Evolutionary conservation across 2,888 invertebrate species (phyloP).

Genomic region (Thyatira batis): DNA sequence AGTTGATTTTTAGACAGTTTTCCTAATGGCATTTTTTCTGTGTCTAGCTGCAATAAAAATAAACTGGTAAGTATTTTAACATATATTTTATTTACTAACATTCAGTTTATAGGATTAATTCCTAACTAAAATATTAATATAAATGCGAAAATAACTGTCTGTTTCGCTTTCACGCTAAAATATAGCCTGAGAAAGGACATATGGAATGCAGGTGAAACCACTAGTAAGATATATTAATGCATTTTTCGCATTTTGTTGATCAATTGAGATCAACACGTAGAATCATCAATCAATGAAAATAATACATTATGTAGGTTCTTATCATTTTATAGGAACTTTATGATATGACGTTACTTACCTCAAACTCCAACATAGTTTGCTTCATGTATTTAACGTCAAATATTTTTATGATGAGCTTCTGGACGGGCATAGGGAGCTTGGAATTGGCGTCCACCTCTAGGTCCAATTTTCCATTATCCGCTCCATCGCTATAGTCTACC

Average conservation of each 20-base stretch:
- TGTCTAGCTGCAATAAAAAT: slow-evolving; percentile 85
- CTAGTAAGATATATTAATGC: too few relatives aligned
- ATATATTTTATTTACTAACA: too few relatives aligned
- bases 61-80: neutral
- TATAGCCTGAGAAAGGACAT: too few relatives aligned
- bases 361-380: slow-evolving; percentile 95
- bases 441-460: slow-evolving; percentile 82
- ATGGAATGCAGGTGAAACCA: too few relatives aligned
- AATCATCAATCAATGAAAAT: too few relatives aligned
- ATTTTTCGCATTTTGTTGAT: too few relatives aligned
- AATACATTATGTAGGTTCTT: too few relatives aligned
- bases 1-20: slow-evolving; percentile 96
- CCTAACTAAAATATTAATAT: neutral
- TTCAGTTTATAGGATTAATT: neutral
- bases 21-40: slow-evolving; percentile 99
- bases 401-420: slow-evolving; percentile 91
- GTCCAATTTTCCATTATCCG: slow-evolving; percentile 61
- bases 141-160: too few relatives aligned
- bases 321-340: too few relatives aligned
- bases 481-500: slow-evolving; percentile 90
- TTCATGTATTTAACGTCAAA: slow-evolving; percentile 97
- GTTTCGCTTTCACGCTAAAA: too few relatives aligned
- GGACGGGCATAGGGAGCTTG: slow-evolving; percentile 88
- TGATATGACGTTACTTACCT: slow-evolving; percentile 75
- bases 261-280: too few relatives aligned